Evolutionary conservation across 2,797 vertebrate genomes (phyloP).

Genomic region (Labroides dimidiatus): DNA sequence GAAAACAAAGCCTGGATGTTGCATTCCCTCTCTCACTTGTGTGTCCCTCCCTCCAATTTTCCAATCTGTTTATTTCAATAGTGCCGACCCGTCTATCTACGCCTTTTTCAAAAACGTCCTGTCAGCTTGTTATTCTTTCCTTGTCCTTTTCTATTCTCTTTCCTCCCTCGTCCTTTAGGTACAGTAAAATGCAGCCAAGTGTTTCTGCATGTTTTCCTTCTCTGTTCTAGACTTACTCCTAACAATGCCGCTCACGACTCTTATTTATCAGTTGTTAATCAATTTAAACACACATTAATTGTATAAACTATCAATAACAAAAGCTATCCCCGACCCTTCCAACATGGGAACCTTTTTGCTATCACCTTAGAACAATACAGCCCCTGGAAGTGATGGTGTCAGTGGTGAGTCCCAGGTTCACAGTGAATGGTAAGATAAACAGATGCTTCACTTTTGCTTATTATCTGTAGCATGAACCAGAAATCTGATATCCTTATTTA

Average conservation of each 20-base stretch:
- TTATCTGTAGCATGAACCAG: too few relatives aligned
- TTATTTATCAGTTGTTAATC: not conserved
- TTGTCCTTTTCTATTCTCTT: slow-evolving; percentile 8
- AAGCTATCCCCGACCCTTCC: too few relatives aligned
- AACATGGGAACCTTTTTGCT: too few relatives aligned
- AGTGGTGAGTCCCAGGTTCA: too few relatives aligned
- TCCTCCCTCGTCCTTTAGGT: slow-evolving; percentile 9
- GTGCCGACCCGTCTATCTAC: slow-evolving; percentile 35
- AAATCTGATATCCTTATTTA: too few relatives aligned
- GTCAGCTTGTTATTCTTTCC: slow-evolving; percentile 37
- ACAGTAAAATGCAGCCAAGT: slow-evolving; percentile 19
- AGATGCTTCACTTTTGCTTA: too few relatives aligned
- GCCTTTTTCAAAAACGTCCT: slow-evolving; percentile 42
- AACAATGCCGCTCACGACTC: not conserved
- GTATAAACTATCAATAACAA: too few relatives aligned
- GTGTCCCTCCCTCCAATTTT: slow-evolving; percentile 56
- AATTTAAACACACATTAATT: too few relatives aligned
- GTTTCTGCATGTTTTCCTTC: not conserved
- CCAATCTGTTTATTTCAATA: slow-evolving; percentile 59
- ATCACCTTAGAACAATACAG: too few relatives aligned
- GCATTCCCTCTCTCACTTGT: slow-evolving; percentile 20
- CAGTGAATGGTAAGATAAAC: too few relatives aligned
- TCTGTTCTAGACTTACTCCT: not conserved
- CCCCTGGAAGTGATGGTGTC: too few relatives aligned
- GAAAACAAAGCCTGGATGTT: slow-evolving; percentile 67